These are phyloP conservation scores for Tolmerus cingulatus DNA, from an alignment of 2,888 invertebrate genomes.

Conservation along the genomic window DNA sequence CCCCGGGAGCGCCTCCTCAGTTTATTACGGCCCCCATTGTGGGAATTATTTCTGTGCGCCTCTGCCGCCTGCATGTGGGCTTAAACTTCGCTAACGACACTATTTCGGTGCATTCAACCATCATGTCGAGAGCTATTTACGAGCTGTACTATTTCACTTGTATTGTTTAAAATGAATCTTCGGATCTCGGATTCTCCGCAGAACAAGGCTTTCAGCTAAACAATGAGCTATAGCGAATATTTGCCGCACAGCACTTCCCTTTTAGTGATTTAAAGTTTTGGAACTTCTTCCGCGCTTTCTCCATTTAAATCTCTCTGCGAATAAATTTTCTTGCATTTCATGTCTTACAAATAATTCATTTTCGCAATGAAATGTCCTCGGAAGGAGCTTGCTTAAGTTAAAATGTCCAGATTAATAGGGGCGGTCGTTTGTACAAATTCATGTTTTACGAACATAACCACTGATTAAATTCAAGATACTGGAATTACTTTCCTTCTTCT, in stretches of 20 bases:
- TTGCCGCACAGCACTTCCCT: not conserved
- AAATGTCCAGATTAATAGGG: not conserved
- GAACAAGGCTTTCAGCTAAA: constrained; percentile 8
- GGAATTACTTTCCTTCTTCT: not conserved
- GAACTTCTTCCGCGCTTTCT: not conserved
- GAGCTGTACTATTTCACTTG: constrained; percentile 12
- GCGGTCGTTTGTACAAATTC: not conserved
- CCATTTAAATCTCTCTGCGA: not conserved
- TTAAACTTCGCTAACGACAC: constrained; percentile 21
- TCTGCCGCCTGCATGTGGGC: not conserved
- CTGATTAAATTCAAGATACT: not conserved
- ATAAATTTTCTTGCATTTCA: not conserved
- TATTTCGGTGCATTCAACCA: constrained; percentile 24
- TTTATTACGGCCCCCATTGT: constrained; percentile 1
- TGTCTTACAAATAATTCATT: not conserved
- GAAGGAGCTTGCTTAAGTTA: not conserved
- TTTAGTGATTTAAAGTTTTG: not conserved
- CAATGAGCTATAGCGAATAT: not conserved
- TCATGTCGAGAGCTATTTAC: constrained; percentile 20
- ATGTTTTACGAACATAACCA: too few relatives aligned
- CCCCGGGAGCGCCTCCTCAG: not conserved
- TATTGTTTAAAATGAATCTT: constrained; percentile 16
- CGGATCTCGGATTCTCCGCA: not conserved
- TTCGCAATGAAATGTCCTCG: not conserved
- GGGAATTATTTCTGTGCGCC: not conserved